Evolutionary conservation across 2,797 vertebrate genomes (phyloP), one percentile per base, ranked within the genome.

Genomic region (Aplochiton taeniatus): DNA sequence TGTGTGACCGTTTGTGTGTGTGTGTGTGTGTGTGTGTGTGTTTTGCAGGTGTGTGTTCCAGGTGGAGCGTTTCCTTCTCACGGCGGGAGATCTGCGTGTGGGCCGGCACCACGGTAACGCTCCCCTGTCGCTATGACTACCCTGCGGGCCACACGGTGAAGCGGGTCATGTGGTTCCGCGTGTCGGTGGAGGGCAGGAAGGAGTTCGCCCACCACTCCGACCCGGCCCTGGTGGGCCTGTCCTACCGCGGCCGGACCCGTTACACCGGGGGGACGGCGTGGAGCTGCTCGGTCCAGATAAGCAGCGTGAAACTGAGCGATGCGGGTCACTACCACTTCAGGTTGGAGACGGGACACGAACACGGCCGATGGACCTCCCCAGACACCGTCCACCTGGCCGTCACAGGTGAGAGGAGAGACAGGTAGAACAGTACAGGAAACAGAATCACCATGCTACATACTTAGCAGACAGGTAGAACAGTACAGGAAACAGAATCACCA

Each of bases 311-410:
- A 73, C 79, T 89, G 68, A 91, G 87, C 17, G 92, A 93, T 69
- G 88, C 80, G 0, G 92, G 92, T 4, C 86, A 90, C 62, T 93
- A 93, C 72, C 89, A 92, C 84, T 93, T 93, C 79, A 87, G 91
- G 76, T 93, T 93, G 64, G 90, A 92, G 77, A 92, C 90, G 0
- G 89, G 93, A 72, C 88, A 91, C 8, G 85, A 80, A 0, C 83
- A 89, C 72, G 91, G 91, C 4, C 81, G 90, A 64, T 92, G 90
- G 92, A 93, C 92, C 7, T 93, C 92, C 12, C 86, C 91, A 0
- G 86, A 92, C 75, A 85, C 86, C 44, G 75, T 93, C 65, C 77
- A 71, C 18, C 89, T 93, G 0, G 83, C 86, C 8, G 90, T 93
- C 12, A 93, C 91, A 78, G 90, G 92, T 90, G 51, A 56, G 48